A percentile compares a stretch with the other conserved stretches of the same genome.
phyloP scores from a whole-genome alignment of 2,888 invertebrate species.

The Lasius fuliginosus region DNA sequence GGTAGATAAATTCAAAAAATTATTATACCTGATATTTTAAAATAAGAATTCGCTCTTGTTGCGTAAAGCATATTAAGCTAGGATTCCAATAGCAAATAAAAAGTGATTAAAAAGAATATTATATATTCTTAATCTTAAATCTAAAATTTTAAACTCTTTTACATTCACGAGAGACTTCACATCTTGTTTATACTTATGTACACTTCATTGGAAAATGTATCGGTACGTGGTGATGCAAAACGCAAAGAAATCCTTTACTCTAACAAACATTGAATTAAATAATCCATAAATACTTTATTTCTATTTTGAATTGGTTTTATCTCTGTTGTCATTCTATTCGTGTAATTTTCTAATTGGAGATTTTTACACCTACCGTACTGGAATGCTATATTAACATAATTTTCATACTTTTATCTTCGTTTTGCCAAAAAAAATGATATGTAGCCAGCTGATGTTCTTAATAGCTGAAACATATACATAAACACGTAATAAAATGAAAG shows the following conservation, averaged over 20 bases:
- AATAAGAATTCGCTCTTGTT: background rate
- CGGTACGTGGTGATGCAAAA: background rate
- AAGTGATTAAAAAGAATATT: background rate
- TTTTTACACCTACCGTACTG: background rate
- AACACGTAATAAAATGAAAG: background rate
- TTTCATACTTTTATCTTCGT: background rate
- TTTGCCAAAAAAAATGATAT: conserved; percentile 33
- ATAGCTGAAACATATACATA: conserved; percentile 15
- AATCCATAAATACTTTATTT: conserved; percentile 20
- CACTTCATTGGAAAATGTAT: background rate
- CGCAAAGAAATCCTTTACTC: background rate
- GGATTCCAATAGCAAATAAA: background rate
- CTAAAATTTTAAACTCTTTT: background rate
- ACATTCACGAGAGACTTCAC: background rate
- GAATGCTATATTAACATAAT: background rate
- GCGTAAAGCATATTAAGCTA: background rate
- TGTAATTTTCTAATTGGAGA: background rate
- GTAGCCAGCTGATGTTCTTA: conserved; percentile 30
- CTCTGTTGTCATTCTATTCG: background rate
- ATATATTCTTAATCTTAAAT: too few relatives aligned
- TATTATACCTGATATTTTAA: too few relatives aligned
- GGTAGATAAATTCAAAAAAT: background rate
- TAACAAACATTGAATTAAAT: background rate
- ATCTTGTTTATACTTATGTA: background rate
- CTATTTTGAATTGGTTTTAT: background rate